These are phyloP conservation scores for Euwallacea similis DNA, from an alignment of 1,140 invertebrate species.

Conservation along the genomic window DNA sequence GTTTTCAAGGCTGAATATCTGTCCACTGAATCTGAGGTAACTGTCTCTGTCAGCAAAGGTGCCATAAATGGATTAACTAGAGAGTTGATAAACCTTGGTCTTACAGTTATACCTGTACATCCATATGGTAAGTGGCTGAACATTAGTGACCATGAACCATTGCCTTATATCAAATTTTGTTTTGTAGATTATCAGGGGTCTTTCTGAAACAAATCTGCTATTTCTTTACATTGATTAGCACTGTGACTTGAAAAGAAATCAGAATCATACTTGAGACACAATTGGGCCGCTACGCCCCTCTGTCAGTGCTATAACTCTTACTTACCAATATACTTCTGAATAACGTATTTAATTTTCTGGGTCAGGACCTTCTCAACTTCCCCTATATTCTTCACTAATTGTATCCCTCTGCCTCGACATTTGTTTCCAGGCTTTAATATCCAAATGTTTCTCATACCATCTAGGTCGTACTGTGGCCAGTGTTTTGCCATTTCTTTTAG, in stretches of 20 bases:
- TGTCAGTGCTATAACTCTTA: not conserved
- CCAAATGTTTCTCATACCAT: conserved; percentile 88
- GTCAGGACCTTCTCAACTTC: conserved; percentile 78
- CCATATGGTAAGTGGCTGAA: conserved; percentile 90
- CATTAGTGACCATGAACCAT: conserved; percentile 90
- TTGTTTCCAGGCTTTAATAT: conserved; percentile 94
- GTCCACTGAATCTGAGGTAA: conserved; percentile 91
- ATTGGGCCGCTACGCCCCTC: not conserved
- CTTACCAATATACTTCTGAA: conserved; percentile 93
- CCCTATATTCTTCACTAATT: conserved; percentile 82
- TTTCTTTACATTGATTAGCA: no score
- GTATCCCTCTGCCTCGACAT: conserved; percentile 87
- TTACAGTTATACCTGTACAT: conserved; percentile 73
- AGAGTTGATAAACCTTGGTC: not conserved
- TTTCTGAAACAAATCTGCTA: conserved; percentile 62
- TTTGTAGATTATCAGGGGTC: conserved; percentile 81
- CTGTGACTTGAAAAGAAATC: not conserved
- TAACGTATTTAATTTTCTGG: conserved; percentile 70
- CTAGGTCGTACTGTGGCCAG: conserved; percentile 82
- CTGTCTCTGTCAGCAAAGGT: conserved; percentile 66
- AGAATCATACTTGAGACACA: conserved; percentile 16
- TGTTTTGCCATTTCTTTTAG: conserved; percentile 60
- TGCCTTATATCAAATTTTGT: conserved; percentile 94
- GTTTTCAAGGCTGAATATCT: conserved; percentile 85
- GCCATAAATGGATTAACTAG: not conserved